phyloP scores from a whole-genome alignment of 2,888 invertebrate species.

The Meteorus cinctellus region DNA sequence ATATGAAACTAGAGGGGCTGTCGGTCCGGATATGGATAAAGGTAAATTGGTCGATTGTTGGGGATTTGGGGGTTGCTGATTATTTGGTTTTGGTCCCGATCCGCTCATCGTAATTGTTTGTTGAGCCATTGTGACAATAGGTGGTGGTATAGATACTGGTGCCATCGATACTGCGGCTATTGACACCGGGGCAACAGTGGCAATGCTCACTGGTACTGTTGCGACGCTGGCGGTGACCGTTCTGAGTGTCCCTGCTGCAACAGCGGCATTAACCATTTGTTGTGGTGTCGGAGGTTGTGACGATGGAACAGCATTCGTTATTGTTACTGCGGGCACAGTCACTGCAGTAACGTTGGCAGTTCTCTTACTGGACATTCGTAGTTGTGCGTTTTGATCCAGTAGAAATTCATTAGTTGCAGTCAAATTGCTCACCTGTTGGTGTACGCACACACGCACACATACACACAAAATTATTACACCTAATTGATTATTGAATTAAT shows the following conservation, averaged over 20 bases:
- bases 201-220: conserved; percentile 78
- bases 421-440: conserved; percentile 78
- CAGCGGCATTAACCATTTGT: conserved; percentile 73
- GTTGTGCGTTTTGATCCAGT: conserved; percentile 84
- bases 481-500: conserved; percentile 27
- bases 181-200: conserved; percentile 78
- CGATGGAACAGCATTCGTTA: conserved; percentile 76
- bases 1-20: conserved; percentile 79
- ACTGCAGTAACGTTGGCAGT: conserved; percentile 76
- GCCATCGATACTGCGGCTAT: conserved; percentile 77
- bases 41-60: conserved; percentile 72
- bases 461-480: not conserved
- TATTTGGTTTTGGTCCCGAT: conserved; percentile 68
- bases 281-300: conserved; percentile 74
- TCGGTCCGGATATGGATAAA: conserved; percentile 77
- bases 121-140: conserved; percentile 78
- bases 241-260: conserved; percentile 72
- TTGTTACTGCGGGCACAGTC: conserved; percentile 78
- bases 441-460: not conserved
- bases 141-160: conserved; percentile 76
- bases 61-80: conserved; percentile 72
- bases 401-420: conserved; percentile 87
- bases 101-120: conserved; percentile 71
- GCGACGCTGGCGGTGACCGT: conserved; percentile 78
- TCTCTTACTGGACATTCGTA: conserved; percentile 78